Evolutionary conservation across 1,140 invertebrate species (phyloP).

Genomic region (Notospermus geniculatus): DNA sequence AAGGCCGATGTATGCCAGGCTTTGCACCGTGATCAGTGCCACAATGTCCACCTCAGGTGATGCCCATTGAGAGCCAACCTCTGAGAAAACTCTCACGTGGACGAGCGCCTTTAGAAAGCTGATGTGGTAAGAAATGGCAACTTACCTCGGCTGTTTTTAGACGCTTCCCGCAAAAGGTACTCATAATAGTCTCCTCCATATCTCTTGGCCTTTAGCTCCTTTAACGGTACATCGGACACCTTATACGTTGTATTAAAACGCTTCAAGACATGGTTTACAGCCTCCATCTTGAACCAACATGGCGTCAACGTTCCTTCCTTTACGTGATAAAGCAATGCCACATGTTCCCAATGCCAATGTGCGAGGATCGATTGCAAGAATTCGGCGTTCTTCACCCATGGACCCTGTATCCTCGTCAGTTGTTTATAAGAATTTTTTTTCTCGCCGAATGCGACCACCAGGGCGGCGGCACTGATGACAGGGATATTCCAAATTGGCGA

Average conservation of each 20-base stretch:
- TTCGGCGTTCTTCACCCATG: neutral
- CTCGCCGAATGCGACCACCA: slow-evolving; percentile 72
- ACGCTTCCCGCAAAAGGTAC: slow-evolving; percentile 15
- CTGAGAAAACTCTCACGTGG: too few relatives aligned
- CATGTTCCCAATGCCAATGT: neutral
- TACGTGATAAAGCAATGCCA: neutral
- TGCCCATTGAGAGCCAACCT: too few relatives aligned
- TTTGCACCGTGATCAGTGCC: too few relatives aligned
- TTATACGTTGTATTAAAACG: neutral
- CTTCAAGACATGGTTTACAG: too few relatives aligned
- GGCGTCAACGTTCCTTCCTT: neutral
- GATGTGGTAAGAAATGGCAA: too few relatives aligned
- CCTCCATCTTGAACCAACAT: slow-evolving; percentile 26
- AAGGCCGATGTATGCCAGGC: too few relatives aligned
- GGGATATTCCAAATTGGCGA: slow-evolving; percentile 84
- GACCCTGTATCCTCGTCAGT: slow-evolving; percentile 34
- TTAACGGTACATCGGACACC: too few relatives aligned
- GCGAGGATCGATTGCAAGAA: neutral
- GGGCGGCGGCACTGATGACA: slow-evolving; percentile 79
- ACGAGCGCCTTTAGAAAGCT: too few relatives aligned
- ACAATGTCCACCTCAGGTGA: too few relatives aligned
- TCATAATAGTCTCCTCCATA: too few relatives aligned
- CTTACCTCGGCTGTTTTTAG: slow-evolving; percentile 26
- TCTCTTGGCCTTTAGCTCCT: too few relatives aligned
- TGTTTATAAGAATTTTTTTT: slow-evolving; percentile 32